These are phyloP conservation scores for Nomada ferruginata DNA, from an alignment of 2,888 invertebrate species.

Conservation along the genomic window DNA sequence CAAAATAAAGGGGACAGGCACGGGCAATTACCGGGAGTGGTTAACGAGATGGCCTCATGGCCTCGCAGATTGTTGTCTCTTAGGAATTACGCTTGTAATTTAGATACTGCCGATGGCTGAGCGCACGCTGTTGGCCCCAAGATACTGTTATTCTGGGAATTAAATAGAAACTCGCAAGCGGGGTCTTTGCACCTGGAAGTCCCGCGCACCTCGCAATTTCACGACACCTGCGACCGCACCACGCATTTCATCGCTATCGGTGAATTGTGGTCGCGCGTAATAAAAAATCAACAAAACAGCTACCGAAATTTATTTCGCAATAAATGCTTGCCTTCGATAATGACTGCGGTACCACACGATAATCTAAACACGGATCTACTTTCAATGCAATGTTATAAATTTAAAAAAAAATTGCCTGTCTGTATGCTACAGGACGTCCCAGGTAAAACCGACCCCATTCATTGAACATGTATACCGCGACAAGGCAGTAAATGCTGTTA, in stretches of 20 bases:
- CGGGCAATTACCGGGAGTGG: constrained; percentile 35
- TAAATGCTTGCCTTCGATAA: no score
- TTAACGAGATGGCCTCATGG: constrained; percentile 48
- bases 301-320: no score
- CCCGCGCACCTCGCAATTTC: constrained; percentile 16
- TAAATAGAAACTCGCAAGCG: constrained; percentile 6
- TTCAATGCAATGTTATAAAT: no score
- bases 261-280: no score
- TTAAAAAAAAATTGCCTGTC: no score
- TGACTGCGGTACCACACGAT: no score
- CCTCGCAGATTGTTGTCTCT: constrained; percentile 48
- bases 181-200: constrained; percentile 47
- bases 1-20: constrained; percentile 27
- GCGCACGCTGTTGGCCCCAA: not conserved
- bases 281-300: no score
- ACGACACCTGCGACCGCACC: constrained; percentile 38
- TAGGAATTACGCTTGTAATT: constrained; percentile 52
- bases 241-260: not conserved
- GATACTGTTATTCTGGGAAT: constrained; percentile 42
- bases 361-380: no score
- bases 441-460: no score
- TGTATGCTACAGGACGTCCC: no score
- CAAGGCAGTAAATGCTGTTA: no score
- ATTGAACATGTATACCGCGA: no score
- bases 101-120: constrained; percentile 47